Evolutionary conservation across 1,140 invertebrate genomes (phyloP).

Genomic region (Rhagoletis zephyria): DNA sequence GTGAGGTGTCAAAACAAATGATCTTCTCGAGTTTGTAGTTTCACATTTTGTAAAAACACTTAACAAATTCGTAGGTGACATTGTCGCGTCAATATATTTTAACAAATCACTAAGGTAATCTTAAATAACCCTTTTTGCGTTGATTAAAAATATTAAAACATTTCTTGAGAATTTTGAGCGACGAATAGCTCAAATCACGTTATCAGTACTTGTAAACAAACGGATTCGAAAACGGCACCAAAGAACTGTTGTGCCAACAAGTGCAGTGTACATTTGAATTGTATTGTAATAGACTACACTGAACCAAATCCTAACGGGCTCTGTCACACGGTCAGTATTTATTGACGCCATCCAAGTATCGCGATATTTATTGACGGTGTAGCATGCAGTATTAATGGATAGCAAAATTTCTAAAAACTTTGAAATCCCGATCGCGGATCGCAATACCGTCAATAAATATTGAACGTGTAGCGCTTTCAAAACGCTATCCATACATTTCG

Average conservation of each 20-base stretch:
- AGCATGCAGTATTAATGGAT: too few relatives aligned
- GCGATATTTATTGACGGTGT: too few relatives aligned
- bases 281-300: slow-evolving; percentile 14
- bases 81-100: neutral
- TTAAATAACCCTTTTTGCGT: neutral
- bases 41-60: neutral
- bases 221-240: slow-evolving; percentile 43
- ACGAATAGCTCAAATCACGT: neutral
- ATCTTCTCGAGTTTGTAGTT: too few relatives aligned
- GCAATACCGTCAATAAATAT: too few relatives aligned
- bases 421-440: too few relatives aligned
- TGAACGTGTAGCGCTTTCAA: too few relatives aligned
- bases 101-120: neutral
- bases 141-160: neutral
- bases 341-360: too few relatives aligned
- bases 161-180: neutral
- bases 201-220: slow-evolving; percentile 40
- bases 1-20: too few relatives aligned
- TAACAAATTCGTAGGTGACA: neutral
- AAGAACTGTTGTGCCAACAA: slow-evolving; percentile 1
- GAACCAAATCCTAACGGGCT: slow-evolving; percentile 19
- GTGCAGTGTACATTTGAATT: slow-evolving; percentile 26
- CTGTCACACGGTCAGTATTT: too few relatives aligned
- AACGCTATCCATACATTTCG: too few relatives aligned
- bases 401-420: too few relatives aligned